Conservation (phyloP, 2,113 vertebrate species). For the Poicephalus gulielmi region DNA sequence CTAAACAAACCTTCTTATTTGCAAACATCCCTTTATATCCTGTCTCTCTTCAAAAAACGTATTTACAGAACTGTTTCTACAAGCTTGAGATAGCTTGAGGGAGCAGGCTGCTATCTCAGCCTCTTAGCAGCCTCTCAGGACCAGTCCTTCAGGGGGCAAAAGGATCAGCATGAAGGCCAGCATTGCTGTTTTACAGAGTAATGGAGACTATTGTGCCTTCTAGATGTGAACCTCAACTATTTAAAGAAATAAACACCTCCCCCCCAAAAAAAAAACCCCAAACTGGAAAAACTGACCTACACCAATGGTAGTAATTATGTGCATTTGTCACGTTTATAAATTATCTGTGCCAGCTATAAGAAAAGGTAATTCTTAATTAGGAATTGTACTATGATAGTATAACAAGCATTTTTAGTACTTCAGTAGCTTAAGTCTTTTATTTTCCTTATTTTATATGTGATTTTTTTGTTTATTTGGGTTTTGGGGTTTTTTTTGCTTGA, state of each 20-base stretch:
- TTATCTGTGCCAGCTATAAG: neutral
- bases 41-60: neutral
- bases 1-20: neutral
- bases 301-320: neutral
- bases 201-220: neutral
- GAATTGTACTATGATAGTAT: neutral
- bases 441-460: neutral
- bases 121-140: neutral
- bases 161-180: neutral
- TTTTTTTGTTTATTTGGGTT: fast-evolving
- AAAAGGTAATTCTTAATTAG: neutral
- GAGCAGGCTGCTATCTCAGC: neutral
- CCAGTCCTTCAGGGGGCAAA: neutral
- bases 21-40: neutral
- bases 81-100: neutral
- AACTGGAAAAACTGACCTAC: neutral
- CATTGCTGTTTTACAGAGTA: neutral
- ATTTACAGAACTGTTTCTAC: neutral
- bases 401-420: neutral
- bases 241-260: neutral
- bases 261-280: too few species aligned
- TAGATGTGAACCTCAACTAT: neutral
- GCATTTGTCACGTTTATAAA: neutral
- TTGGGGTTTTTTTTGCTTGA: neutral
- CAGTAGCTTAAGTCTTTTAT: neutral